Percentiles rank a stretch among this genome's conserved stretches.
Conservation (phyloP, 2,888 invertebrate species). For the Papilio protenor region DNA sequence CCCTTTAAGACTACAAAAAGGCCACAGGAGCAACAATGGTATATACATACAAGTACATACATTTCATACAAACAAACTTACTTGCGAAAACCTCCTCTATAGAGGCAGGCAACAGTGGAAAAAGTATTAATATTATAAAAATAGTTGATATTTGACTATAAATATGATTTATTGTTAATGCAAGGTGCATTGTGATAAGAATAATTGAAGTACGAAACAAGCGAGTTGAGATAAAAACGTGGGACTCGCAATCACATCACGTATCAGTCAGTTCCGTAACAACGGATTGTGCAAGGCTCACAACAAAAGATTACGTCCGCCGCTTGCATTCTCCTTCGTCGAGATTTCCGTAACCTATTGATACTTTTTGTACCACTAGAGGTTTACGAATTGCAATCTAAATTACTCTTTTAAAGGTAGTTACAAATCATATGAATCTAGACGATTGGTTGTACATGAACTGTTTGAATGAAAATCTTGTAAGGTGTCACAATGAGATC, state of each 20-base stretch:
- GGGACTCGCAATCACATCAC: conserved; percentile 19
- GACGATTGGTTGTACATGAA: not conserved
- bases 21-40: not conserved
- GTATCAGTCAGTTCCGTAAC: conserved; percentile 25
- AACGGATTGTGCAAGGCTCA: conserved; percentile 11
- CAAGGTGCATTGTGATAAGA: no score
- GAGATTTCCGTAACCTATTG: conserved; percentile 25
- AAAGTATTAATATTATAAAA: no score
- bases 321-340: conserved; percentile 11
- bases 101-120: no score
- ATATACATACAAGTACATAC: not conserved
- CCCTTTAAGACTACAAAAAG: no score
- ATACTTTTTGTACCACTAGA: conserved; percentile 4
- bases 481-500: not conserved
- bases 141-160: not conserved
- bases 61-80: no score
- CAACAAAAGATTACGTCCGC: conserved; percentile 21
- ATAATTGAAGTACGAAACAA: not conserved
- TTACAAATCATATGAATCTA: conserved; percentile 3
- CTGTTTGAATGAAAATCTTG: not conserved
- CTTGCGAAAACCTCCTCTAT: no score
- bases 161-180: not conserved
- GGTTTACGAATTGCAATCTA: conserved; percentile 9
- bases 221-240: conserved; percentile 10
- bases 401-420: not conserved